Percentiles rank a stretch among this genome's conserved stretches.
phyloP scores from a whole-genome alignment of 2,113 vertebrate species.

The Zosterops pallidus region DNA sequence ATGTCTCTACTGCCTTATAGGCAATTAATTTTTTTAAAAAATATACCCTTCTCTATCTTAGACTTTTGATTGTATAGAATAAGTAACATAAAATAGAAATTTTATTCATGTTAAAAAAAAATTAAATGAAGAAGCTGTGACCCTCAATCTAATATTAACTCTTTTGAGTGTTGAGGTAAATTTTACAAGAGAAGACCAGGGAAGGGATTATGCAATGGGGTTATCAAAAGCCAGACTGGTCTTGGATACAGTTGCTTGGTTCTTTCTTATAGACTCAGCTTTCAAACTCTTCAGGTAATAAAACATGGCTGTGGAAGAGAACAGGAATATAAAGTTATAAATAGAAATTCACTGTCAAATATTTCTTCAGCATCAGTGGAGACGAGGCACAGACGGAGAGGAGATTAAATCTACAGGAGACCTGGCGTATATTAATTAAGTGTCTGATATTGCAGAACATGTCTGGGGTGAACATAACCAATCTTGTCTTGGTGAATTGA shows the following conservation, averaged over 20 bases:
- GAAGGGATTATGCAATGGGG: neutral
- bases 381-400: constrained; percentile 39
- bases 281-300: constrained; percentile 17
- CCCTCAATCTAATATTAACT: neutral
- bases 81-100: neutral
- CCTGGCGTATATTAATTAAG: constrained; percentile 68
- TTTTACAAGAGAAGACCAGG: neutral
- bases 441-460: constrained; percentile 63
- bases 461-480: constrained; percentile 57
- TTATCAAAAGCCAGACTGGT: neutral
- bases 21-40: neutral
- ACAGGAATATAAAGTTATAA: constrained; percentile 50
- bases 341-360: constrained; percentile 58
- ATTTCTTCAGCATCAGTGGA: constrained; percentile 39
- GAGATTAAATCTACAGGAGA: constrained; percentile 68
- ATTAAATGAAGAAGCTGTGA: neutral
- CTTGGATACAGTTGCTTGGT: neutral
- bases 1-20: neutral
- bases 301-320: constrained; percentile 9
- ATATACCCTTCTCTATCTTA: neutral
- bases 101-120: neutral
- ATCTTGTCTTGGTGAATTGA: constrained; percentile 64
- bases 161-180: neutral
- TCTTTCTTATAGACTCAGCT: neutral
- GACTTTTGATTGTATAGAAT: neutral